phyloP scores from a whole-genome alignment of 2,797 vertebrate genomes.

The Pangasius sanitwongsei region DNA sequence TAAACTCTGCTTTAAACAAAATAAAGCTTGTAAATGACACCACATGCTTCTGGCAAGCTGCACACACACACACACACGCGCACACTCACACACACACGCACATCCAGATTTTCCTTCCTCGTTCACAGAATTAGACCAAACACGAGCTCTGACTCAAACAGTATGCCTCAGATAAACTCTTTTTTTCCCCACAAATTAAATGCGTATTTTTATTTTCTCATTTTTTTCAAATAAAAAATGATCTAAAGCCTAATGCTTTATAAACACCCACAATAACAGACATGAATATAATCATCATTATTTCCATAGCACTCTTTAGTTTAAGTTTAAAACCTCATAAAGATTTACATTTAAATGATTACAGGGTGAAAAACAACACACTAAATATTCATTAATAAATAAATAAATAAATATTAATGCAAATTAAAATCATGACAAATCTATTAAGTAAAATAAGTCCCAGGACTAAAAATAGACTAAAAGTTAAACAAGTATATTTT shows the following conservation, averaged over 20 bases:
- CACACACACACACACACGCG: neutral
- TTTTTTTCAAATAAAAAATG: neutral
- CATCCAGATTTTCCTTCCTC: neutral
- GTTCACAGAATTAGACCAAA: neutral
- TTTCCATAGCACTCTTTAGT: neutral
- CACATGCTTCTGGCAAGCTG: neutral
- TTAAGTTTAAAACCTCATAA: neutral
- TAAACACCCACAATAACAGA: neutral
- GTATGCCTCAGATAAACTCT: neutral
- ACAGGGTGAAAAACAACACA: neutral
- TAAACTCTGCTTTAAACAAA: constrained; percentile 47
- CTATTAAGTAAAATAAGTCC: neutral
- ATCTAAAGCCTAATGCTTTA: neutral
- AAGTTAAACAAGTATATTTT: neutral
- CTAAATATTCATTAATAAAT: neutral
- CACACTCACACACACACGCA: too few relatives aligned
- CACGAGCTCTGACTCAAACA: neutral
- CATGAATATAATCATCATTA: neutral
- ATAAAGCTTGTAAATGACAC: constrained; percentile 45
- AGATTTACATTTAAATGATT: neutral
- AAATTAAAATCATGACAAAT: neutral
- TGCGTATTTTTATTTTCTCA: neutral
- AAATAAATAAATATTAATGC: neutral
- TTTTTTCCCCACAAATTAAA: neutral
- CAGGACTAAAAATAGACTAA: neutral